These are phyloP conservation scores for Panorpa germanica DNA, from an alignment of 2,888 invertebrate genomes.

Conservation along the genomic window DNA sequence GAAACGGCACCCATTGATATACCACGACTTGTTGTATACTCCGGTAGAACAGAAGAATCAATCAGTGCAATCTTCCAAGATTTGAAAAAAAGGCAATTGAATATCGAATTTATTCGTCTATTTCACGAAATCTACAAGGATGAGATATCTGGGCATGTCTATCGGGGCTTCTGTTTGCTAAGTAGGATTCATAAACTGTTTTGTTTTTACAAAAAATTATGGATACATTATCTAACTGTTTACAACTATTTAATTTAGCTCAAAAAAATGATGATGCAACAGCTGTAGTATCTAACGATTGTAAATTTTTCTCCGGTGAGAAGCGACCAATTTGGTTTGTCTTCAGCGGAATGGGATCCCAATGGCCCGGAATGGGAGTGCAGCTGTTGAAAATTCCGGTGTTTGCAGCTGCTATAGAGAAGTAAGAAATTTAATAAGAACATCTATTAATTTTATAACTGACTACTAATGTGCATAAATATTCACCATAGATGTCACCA, in stretches of 20 bases:
- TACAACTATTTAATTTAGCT: too few species aligned
- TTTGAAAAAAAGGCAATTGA: constrained; percentile 36
- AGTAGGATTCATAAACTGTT: constrained; percentile 22
- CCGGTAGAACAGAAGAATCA: constrained; percentile 65
- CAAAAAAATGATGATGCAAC: constrained; percentile 14
- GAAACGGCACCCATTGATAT: constrained; percentile 34
- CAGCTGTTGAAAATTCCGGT: constrained; percentile 53
- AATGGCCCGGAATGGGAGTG: constrained; percentile 72
- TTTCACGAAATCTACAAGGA: constrained; percentile 37
- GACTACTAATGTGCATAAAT: too few species aligned
- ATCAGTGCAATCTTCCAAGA: constrained; percentile 43
- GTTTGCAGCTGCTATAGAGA: constrained; percentile 49
- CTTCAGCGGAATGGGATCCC: constrained; percentile 83
- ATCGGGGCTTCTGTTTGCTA: constrained; percentile 51
- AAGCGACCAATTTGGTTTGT: constrained; percentile 69
- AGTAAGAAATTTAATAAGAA: too few species aligned
- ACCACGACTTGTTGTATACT: constrained; percentile 52
- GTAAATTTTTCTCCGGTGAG: constrained; percentile 30
- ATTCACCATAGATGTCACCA: constrained; percentile 38
- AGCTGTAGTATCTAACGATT: constrained; percentile 10
- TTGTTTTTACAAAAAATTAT: too few species aligned
- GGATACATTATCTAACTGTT: too few species aligned
- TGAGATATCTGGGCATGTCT: constrained; percentile 43
- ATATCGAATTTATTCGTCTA: constrained; percentile 38
- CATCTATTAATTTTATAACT: too few species aligned